Evolutionary conservation across 2,888 invertebrate genomes (phyloP), one percentile per base, ranked within the genome.

Genomic region (Rosalia funebris): DNA sequence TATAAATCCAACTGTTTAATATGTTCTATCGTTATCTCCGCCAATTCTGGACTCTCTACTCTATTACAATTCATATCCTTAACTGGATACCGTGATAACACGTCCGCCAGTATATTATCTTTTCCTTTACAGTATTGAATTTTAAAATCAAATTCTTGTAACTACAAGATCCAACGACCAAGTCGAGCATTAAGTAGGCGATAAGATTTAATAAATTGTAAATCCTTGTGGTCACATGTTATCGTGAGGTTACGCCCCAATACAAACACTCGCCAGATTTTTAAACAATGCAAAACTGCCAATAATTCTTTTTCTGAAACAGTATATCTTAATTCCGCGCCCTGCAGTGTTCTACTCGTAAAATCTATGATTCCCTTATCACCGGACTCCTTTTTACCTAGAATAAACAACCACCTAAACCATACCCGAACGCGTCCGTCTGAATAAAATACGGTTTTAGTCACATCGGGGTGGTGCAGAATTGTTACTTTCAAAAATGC

Each of bases 141-240:
- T 10, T 39, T 1, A 20, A 65, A 45, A 52, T 63, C 20, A 31
- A 25, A 56, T 14, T 46, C 56, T 50, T 66, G 64, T 5, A 66
- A 32, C n/a, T 37, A 57, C 15, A 66, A 32, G 9, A 64, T 55
- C 57, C 63, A 66, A 4, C 63, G 57, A 14, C 54, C 57, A 12
- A 66, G 34, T 1, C 64, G 25, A n/a, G 60, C 46, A 16, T 50
- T 56, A 15, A 55, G 14, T 15, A 64, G 39, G 19, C 45, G 45
- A 37, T 59, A 62, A 15, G 19, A 42, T 7, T 45, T 20, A 5
- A 65, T 15, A 50, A 62, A 56, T 62, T 45, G 3, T 17, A 52
- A 15, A 11, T 25, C 41, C 20, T 55, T 46, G 5, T 55, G 45
- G 14, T 55, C 55, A 9, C n/a, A 46, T n/a, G 37, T 15, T 1